phyloP scores from a whole-genome alignment of 1,140 invertebrate species.

The Bombus terrestris region DNA sequence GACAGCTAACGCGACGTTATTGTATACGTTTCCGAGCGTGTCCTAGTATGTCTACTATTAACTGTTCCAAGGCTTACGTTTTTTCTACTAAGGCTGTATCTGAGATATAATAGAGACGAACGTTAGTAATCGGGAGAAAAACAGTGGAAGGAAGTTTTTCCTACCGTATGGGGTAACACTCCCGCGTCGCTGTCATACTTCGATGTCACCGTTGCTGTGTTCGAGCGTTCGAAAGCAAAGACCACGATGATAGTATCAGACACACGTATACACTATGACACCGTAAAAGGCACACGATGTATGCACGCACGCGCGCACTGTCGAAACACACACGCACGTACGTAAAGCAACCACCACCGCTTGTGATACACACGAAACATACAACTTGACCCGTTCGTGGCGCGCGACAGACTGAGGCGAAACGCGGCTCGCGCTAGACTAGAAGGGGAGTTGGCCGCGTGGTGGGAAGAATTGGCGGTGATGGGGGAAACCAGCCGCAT shows the following conservation, averaged over 20 bases:
- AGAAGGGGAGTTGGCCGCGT: slow-evolving; percentile 41
- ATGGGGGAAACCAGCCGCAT: slow-evolving; percentile 49
- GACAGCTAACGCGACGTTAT: background rate
- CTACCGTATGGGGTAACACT: slow-evolving; percentile 81
- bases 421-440: slow-evolving; percentile 50
- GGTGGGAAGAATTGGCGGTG: slow-evolving; percentile 17
- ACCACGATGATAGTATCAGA: slow-evolving; percentile 50
- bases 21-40: slow-evolving; percentile 15
- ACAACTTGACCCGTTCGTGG: slow-evolving; percentile 62
- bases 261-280: slow-evolving; percentile 46
- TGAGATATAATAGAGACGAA: background rate
- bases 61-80: background rate
- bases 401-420: slow-evolving; percentile 76
- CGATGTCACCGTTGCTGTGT: slow-evolving; percentile 47
- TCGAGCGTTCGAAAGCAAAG: slow-evolving; percentile 44
- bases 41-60: background rate
- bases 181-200: slow-evolving; percentile 79
- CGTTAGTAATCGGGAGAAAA: slow-evolving; percentile 30
- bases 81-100: slow-evolving; percentile 1
- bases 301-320: slow-evolving; percentile 44
- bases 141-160: slow-evolving; percentile 53
- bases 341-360: slow-evolving; percentile 37
- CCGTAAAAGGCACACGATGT: slow-evolving; percentile 44
- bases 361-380: background rate
- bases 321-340: slow-evolving; percentile 38